Conservation (phyloP, 2,888 invertebrate species). For the Aspidiotus destructor region DNA sequence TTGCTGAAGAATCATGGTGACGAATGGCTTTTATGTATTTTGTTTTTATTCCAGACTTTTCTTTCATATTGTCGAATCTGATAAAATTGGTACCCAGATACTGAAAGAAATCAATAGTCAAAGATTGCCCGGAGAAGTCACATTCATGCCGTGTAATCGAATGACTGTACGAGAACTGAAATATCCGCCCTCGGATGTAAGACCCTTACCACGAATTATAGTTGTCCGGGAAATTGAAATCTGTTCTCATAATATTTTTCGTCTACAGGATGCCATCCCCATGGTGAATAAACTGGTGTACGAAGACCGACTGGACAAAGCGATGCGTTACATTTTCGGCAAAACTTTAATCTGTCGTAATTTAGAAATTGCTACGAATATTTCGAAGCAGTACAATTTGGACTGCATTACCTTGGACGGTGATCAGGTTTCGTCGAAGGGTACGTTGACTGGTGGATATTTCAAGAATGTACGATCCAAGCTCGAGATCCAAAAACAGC, state of each 20-base stretch:
- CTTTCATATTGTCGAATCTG: constrained; percentile 96
- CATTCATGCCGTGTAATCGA: constrained; percentile 96
- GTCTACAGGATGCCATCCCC: constrained; percentile 79
- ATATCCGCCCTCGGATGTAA: constrained; percentile 60
- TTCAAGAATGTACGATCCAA: constrained; percentile 91
- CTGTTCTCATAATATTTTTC: constrained; percentile 28
- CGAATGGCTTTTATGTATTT: no score
- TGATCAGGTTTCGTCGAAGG: constrained; percentile 82
- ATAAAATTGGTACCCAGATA: constrained; percentile 92
- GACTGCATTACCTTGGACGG: constrained; percentile 99
- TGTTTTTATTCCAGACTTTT: constrained; percentile 59
- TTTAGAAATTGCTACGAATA: constrained; percentile 88
- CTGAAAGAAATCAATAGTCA: constrained; percentile 96
- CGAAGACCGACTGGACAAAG: constrained; percentile 77
- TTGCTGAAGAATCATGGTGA: no score
- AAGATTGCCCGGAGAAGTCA: constrained; percentile 93
- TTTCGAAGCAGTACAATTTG: constrained; percentile 89
- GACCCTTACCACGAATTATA: constrained; percentile 31
- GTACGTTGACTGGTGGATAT: constrained; percentile 96
- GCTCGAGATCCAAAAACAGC: constrained; percentile 85
- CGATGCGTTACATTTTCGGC: constrained; percentile 93
- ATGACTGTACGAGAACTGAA: constrained; percentile 59
- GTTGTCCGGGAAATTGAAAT: not conserved
- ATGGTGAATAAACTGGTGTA: constrained; percentile 93
- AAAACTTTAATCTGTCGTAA: constrained; percentile 96